These are phyloP conservation scores for Leuciscus idus DNA, from an alignment of 2,113 vertebrate species.

Conservation along the genomic window DNA sequence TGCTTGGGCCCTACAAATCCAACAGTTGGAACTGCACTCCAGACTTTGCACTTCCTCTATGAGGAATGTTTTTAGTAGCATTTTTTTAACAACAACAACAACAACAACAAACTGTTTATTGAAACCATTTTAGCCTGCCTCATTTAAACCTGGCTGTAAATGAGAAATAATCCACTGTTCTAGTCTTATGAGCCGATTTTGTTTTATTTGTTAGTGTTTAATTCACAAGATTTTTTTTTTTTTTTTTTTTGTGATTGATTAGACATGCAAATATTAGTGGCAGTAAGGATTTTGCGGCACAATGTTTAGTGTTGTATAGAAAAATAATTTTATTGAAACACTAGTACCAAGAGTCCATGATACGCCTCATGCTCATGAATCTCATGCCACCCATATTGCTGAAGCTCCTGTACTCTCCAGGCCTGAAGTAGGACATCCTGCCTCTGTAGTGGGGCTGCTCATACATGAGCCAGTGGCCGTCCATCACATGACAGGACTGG, in stretches of 20 bases:
- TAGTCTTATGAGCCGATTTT: background rate
- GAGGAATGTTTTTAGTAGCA: too few relatives aligned
- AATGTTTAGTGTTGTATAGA: background rate
- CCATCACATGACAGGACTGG: conserved; percentile 67
- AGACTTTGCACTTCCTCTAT: too few relatives aligned
- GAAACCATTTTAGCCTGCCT: background rate
- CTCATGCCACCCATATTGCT: conserved; percentile 58
- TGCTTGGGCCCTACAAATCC: too few relatives aligned
- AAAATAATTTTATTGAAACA: background rate
- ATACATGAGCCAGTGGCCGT: conserved; percentile 69
- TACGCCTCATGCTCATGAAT: conserved; percentile 61
- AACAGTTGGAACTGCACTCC: too few relatives aligned
- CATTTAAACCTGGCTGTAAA: background rate
- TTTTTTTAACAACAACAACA: too few relatives aligned
- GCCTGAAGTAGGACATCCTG: conserved; percentile 59
- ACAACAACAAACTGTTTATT: background rate
- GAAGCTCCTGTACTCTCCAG: conserved; percentile 64
- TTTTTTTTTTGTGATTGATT: background rate
- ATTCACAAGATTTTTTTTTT: background rate
- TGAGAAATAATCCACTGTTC: background rate
- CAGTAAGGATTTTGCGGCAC: background rate
- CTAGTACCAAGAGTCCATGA: conserved; percentile 52
- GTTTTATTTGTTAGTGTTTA: background rate
- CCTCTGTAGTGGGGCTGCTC: conserved; percentile 64
- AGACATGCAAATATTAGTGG: background rate